Conservation (phyloP, 2,888 invertebrate genomes). For the Callosobruchus maculatus region DNA sequence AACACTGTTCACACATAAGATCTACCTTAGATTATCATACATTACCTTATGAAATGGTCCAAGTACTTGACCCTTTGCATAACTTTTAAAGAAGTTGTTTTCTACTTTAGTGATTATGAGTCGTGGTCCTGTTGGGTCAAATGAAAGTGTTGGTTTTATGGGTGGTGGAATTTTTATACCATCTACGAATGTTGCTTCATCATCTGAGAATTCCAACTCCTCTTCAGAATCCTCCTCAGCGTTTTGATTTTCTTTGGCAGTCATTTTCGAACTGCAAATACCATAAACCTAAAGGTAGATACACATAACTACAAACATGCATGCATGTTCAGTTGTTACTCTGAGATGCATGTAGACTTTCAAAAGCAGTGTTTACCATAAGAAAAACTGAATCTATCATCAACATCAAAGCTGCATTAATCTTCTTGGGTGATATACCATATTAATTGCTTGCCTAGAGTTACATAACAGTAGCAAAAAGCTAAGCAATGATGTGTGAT, state of each 20-base stretch:
- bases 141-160: slow-evolving; percentile 64
- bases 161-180: slow-evolving; percentile 78
- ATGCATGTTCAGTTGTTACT: too few relatives aligned
- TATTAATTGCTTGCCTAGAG: too few relatives aligned
- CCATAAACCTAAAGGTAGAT: background rate
- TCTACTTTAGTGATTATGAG: slow-evolving; percentile 88
- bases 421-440: too few relatives aligned
- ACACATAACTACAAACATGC: too few relatives aligned
- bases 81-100: slow-evolving; percentile 95
- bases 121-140: slow-evolving; percentile 69
- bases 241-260: background rate
- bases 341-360: too few relatives aligned
- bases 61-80: slow-evolving; percentile 75
- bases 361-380: too few relatives aligned
- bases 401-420: too few relatives aligned
- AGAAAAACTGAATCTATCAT: too few relatives aligned
- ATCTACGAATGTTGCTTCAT: slow-evolving; percentile 71
- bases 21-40: too few relatives aligned
- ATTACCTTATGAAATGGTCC: slow-evolving; percentile 94
- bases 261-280: background rate
- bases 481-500: too few relatives aligned
- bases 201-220: slow-evolving; percentile 45
- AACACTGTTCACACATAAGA: too few relatives aligned
- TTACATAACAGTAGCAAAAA: too few relatives aligned
- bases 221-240: slow-evolving; percentile 13